Conservation (phyloP, 2,888 invertebrate genomes). For the Drosophila pseudotalamancana region DNA sequence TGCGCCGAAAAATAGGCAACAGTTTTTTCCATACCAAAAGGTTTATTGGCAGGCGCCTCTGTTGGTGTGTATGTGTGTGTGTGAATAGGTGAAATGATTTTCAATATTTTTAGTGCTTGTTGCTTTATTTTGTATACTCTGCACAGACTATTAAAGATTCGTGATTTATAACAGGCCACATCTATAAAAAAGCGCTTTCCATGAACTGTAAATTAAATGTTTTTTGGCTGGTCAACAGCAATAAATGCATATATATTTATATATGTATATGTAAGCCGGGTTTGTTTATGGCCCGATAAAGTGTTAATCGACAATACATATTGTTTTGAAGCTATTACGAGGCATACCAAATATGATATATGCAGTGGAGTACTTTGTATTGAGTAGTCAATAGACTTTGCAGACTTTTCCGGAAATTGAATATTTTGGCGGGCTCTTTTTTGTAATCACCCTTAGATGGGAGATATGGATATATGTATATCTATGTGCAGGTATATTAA, state of each 20-base stretch:
- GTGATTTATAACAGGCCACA: constrained; percentile 67
- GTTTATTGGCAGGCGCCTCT: constrained; percentile 20
- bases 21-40: constrained; percentile 50
- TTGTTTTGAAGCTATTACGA: constrained; percentile 15
- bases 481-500: too few species aligned
- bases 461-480: too few species aligned
- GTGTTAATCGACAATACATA: constrained; percentile 48
- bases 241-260: constrained; percentile 2
- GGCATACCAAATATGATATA: constrained; percentile 1
- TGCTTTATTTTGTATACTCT: neutral
- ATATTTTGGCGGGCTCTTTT: neutral
- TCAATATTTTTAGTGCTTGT: constrained; percentile 36
- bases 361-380: constrained; percentile 1
- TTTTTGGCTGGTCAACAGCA: neutral
- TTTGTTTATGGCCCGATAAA: constrained; percentile 42
- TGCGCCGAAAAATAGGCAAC: constrained; percentile 65
- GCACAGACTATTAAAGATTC: constrained; percentile 67
- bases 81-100: constrained; percentile 53
- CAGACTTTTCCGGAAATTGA: constrained; percentile 9
- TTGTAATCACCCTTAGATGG: too few species aligned
- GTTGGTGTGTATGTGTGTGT: constrained; percentile 6
- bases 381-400: neutral
- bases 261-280: constrained; percentile 5
- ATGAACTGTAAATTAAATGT: too few species aligned
- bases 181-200: constrained; percentile 6